These are phyloP conservation scores for Fissipunctia ypsillon DNA, from an alignment of 2,888 invertebrate genomes.

Conservation along the genomic window DNA sequence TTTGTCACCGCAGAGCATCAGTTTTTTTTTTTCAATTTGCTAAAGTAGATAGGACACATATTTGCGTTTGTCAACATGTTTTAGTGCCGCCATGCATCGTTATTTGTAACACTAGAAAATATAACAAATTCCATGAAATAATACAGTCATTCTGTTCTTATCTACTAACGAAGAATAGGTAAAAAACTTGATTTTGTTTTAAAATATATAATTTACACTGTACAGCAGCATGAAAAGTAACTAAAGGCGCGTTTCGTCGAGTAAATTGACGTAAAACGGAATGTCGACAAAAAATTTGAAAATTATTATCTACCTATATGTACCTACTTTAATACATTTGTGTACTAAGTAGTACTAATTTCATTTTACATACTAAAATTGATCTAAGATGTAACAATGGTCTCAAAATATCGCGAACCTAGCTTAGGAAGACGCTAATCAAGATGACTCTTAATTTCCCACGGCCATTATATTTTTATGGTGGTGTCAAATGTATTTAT, in stretches of 20 bases:
- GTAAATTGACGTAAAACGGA: background rate
- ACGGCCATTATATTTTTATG: slow-evolving; percentile 59
- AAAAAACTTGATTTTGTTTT: background rate
- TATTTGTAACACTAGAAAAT: slow-evolving; percentile 32
- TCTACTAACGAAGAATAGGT: background rate
- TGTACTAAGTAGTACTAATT: background rate
- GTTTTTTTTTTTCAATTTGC: slow-evolving; percentile 51
- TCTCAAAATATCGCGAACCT: slow-evolving; percentile 6
- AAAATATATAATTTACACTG: background rate
- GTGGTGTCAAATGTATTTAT: slow-evolving; percentile 57
- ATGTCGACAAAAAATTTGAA: background rate
- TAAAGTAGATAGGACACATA: slow-evolving; percentile 71
- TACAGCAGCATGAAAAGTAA: background rate
- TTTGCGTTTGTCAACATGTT: slow-evolving; percentile 28
- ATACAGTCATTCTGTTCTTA: slow-evolving; percentile 13
- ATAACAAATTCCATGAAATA: slow-evolving; percentile 42
- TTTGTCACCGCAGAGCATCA: slow-evolving; percentile 52
- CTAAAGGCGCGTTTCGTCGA: background rate
- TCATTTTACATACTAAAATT: slow-evolving; percentile 2
- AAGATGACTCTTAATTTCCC: slow-evolving; percentile 56
- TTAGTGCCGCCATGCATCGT: slow-evolving; percentile 9
- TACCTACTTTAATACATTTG: background rate
- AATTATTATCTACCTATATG: background rate
- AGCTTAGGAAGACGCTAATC: slow-evolving; percentile 32
- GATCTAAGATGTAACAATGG: slow-evolving; percentile 10